Percentiles rank a stretch among this genome's conserved stretches.
Evolutionary conservation across 2,797 vertebrate species (phyloP).

Genomic region (Pseudomugil gertrudae): DNA sequence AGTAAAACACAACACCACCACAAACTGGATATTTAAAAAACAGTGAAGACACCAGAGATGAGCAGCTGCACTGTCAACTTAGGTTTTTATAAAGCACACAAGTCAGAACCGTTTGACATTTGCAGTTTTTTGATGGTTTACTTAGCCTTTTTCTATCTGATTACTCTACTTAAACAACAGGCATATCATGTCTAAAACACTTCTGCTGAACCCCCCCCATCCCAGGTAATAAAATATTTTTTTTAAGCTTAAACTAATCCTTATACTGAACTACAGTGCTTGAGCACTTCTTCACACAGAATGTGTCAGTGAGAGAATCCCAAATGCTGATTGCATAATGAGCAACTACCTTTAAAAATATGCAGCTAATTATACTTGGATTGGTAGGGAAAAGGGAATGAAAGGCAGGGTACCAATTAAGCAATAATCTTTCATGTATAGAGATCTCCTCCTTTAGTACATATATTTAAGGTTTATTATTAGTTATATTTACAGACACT

Average conservation of each 20-base stretch:
- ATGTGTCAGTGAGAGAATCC: conserved; percentile 9
- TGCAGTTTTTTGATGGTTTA: not conserved
- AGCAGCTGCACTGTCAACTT: not conserved
- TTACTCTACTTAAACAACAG: conserved; percentile 4
- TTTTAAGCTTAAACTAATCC: conserved; percentile 26
- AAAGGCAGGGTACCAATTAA: conserved; percentile 20
- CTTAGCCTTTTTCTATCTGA: conserved; percentile 6
- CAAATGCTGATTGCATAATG: conserved; percentile 37
- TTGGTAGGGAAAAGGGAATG: conserved; percentile 23
- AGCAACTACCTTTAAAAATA: conserved; percentile 27
- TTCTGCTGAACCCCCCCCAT: not conserved
- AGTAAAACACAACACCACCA: not conserved
- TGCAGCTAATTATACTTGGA: conserved; percentile 29
- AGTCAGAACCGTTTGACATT: not conserved
- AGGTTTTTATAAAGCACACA: conserved; percentile 18
- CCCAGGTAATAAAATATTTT: conserved; percentile 8
- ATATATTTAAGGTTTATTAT: conserved; percentile 1
- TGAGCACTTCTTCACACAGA: conserved; percentile 23
- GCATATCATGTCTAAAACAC: conserved; percentile 1
- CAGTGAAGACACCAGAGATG: not conserved
- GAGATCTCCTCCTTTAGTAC: conserved; percentile 3
- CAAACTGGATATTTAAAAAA: conserved; percentile 8
- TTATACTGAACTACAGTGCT: conserved; percentile 10
- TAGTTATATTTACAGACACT: conserved; percentile 10
- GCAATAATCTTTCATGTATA: conserved; percentile 3